Base-by-base conservation (phyloP, 1,140 invertebrate genomes). In the Drosophila busckii region DNA sequence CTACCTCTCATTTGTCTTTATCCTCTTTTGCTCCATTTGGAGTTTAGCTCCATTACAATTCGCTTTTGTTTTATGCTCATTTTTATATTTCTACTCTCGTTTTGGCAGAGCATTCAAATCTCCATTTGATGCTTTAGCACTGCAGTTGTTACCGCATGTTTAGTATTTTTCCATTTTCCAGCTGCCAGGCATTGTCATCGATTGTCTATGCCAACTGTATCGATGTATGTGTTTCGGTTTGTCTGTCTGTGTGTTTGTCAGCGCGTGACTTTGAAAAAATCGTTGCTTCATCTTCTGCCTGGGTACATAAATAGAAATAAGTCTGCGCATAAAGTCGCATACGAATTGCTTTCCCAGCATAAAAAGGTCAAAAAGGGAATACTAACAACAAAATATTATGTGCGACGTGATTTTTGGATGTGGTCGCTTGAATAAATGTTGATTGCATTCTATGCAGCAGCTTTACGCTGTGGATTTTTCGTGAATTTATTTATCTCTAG, bases 251-350 rank as follows among this genome's bases (percentile, higher is more conserved):
- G 29, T 54, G 35, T 37, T 38, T 23, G 23, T 49, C 13, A 32
- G 65, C 73, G 75, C 75, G 69, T 80, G 73, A 80, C 73, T 82
- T 82, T 75, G 75, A 80, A 82, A n/a, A n/a, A 80, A 75, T 73
- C 52, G 32, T 31, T 66, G 25, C 53, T 38, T 40, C 58, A 32
- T 52, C n/a, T n/a, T n/a, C n/a, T n/a, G n/a, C n/a, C n/a, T n/a
- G n/a, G n/a, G 46, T 50, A 35, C 37, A 41, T 37, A 45, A 19
- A 44, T 28, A 45, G 25, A 41, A 49, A n/a, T n/a, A n/a, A n/a
- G n/a, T n/a, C n/a, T n/a, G n/a, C n/a, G n/a, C n/a, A n/a, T n/a
- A n/a, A n/a, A n/a, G n/a, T n/a, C n/a, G n/a, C n/a, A n/a, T n/a
- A n/a, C n/a, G n/a, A n/a, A n/a, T n/a, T n/a, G n/a, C n/a, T n/a